Conservation (phyloP, 2,797 vertebrate genomes). For the Argyrosomus regius region DNA sequence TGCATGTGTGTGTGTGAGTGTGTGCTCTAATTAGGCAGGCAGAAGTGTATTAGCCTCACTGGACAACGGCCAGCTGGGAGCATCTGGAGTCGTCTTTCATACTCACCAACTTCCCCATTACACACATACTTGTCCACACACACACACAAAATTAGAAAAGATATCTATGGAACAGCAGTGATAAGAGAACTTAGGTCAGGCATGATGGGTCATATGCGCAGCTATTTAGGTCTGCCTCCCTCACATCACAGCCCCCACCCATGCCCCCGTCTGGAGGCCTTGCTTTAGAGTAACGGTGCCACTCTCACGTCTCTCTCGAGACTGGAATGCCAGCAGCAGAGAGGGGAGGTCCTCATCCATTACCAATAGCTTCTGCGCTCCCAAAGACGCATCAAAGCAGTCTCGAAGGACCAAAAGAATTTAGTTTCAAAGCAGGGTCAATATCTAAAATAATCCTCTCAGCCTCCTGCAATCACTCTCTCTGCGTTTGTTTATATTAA, state of each 20-base stretch:
- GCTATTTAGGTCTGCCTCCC: constrained; percentile 74
- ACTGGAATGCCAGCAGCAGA: constrained; percentile 57
- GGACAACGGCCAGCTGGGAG: constrained; percentile 82
- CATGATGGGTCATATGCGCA: constrained; percentile 65
- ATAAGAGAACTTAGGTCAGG: constrained; percentile 72
- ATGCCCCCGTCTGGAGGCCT: constrained; percentile 42
- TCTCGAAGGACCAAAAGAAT: constrained; percentile 56
- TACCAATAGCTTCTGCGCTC: constrained; percentile 18
- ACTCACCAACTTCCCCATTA: constrained; percentile 58
- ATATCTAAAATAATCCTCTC: constrained; percentile 52
- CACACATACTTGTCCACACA: constrained; percentile 34
- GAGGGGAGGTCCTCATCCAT: constrained; percentile 50
- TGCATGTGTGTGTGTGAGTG: constrained; percentile 59
- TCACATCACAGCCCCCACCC: constrained; percentile 46
- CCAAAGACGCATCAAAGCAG: constrained; percentile 46
- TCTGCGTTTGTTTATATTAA: constrained; percentile 36
- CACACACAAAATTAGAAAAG: constrained; percentile 62
- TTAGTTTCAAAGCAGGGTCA: constrained; percentile 43
- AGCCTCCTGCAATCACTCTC: constrained; percentile 24
- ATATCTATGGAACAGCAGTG: constrained; percentile 64
- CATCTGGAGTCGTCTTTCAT: constrained; percentile 83
- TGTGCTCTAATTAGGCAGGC: constrained; percentile 81
- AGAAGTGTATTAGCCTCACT: constrained; percentile 79
- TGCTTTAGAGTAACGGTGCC: constrained; percentile 58
- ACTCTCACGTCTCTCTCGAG: constrained; percentile 53